Evolutionary conservation across 2,888 invertebrate genomes (phyloP), one percentile per base, ranked within the genome.

Genomic region (Rhamnusium bicolor): DNA sequence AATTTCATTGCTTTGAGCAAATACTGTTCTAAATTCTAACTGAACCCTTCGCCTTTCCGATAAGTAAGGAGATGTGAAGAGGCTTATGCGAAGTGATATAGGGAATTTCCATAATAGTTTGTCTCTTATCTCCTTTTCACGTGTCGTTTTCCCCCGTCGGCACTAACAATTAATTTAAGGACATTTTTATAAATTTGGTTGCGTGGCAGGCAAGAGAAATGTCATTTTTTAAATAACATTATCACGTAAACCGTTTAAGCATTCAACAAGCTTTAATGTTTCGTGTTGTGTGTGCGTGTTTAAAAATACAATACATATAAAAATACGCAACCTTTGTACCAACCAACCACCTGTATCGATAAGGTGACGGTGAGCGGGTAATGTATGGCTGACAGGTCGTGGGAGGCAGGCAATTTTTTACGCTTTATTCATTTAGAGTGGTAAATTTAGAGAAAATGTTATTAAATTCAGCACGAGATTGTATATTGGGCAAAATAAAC

Each of bases 261-360:
- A 82, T 81, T 82, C 81, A 81, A 81, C 82, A 79, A 82, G 82
- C 81, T 81, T 74, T 56, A 53, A 68, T 74, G 71, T 78, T 81
- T 79, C 81, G 80, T 81, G 81, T 62, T 29, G 29, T 40, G 40
- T 69, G 80, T 78, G 81, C 81, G 81, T 81, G 81, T 74, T 77
- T 76, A 69, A 72, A 75, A 77, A 75, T 65, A 74, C 74, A 77
- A 76, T 75, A 74, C 73, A 75, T 75, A 32, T 65, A 65, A 77
- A 76, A 73, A 73, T 73, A 73, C 70, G 71, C 71, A 75, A 75
- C 73, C 75, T 73, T 73, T 75, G 75, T 75, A 73, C 73, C 75
- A 73, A 73, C 66, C 73, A 73, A 76, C 76, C 76, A 76, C 76
- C 76, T 76, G 76, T 76, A 71, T 76, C 73, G 76, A 76, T 76